Evolutionary conservation across 2,797 vertebrate genomes (phyloP).

Genomic region (Cryptoprocta ferox): DNA sequence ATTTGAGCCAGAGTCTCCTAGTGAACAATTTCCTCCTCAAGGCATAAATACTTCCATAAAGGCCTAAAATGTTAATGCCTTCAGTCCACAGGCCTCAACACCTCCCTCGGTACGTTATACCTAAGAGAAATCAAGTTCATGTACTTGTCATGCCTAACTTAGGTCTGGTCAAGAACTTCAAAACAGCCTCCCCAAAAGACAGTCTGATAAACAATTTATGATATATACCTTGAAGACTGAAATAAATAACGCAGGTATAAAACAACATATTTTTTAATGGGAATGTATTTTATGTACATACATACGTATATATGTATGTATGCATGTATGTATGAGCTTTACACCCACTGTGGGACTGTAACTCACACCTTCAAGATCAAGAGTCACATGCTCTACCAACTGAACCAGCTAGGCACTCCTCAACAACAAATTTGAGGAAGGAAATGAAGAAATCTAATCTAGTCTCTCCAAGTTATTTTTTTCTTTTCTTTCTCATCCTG

Average conservation of each 20-base stretch:
- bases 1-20: neutral
- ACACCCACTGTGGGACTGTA: neutral
- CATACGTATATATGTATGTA: too few species aligned
- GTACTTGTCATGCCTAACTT: neutral
- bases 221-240: neutral
- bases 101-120: neutral
- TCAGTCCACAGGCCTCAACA: neutral
- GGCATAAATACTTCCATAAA: neutral
- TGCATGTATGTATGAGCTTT: neutral
- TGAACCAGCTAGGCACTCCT: neutral
- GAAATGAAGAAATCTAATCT: constrained; percentile 9
- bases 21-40: constrained; percentile 13
- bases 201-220: neutral
- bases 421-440: constrained; percentile 22
- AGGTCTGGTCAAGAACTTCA: neutral
- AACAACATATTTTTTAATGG: too few species aligned
- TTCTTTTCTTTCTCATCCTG: neutral
- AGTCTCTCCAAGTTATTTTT: neutral
- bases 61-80: neutral
- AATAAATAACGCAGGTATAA: neutral
- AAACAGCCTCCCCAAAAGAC: neutral
- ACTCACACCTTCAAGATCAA: neutral
- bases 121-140: neutral
- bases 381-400: neutral
- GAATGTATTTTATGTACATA: too few species aligned